These are phyloP conservation scores for Petrocephalus sullivani DNA, from an alignment of 2,797 vertebrate genomes.

Conservation along the genomic window DNA sequence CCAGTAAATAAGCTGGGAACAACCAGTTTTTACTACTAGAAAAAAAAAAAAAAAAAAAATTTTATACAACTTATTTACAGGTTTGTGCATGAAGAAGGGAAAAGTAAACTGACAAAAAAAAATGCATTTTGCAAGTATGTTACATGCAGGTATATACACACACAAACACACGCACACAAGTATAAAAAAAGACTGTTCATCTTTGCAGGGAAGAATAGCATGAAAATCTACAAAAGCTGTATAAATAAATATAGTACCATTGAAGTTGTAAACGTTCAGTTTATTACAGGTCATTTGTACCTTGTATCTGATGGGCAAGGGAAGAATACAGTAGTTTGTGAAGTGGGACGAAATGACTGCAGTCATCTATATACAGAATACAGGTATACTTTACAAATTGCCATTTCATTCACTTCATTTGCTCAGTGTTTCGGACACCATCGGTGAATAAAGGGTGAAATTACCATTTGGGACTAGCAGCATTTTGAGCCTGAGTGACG, in stretches of 20 bases:
- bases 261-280: background rate
- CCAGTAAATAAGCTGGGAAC: background rate
- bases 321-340: conserved; percentile 28
- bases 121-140: background rate
- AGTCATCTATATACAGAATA: conserved; percentile 29
- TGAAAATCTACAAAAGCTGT: conserved; percentile 11
- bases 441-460: conserved; percentile 6
- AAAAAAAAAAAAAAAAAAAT: background rate
- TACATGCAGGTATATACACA: conserved; percentile 1
- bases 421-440: background rate
- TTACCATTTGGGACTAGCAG: background rate
- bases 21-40: background rate
- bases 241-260: conserved; percentile 23
- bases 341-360: conserved; percentile 22
- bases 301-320: conserved; percentile 10
- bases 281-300: conserved; percentile 18
- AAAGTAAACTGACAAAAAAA: background rate
- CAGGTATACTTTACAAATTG: conserved; percentile 29
- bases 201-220: background rate
- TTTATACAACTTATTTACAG: conserved; percentile 26
- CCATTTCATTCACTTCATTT: conserved; percentile 24
- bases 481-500: conserved; percentile 16
- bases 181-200: conserved; percentile 5
- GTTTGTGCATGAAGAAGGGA: conserved; percentile 15
- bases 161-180: background rate